phyloP scores from a whole-genome alignment of 2,888 invertebrate genomes.

The Lepidocyrtinus sp. region DNA sequence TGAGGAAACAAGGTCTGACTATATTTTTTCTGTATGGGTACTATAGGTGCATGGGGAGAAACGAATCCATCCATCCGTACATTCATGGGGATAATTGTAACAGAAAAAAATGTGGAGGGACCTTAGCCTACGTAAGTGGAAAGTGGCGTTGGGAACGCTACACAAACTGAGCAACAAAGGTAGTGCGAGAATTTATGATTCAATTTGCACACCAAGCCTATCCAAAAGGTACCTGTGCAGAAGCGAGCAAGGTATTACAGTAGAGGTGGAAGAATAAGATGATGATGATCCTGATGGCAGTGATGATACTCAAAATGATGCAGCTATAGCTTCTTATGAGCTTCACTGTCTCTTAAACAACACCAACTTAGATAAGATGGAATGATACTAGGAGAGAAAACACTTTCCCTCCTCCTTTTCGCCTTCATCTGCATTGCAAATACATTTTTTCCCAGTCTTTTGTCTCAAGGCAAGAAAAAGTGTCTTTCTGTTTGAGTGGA shows the following conservation, averaged over 20 bases:
- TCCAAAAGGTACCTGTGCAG: background rate
- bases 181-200: conserved; percentile 70
- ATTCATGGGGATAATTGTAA: too few species aligned
- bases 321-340: background rate
- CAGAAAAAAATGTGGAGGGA: too few species aligned
- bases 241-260: background rate
- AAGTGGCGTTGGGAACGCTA: conserved; percentile 8
- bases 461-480: conserved; percentile 69
- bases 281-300: conserved; percentile 33
- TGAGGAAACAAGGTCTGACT: background rate
- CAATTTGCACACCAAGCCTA: conserved; percentile 69
- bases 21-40: too few species aligned
- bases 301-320: conserved; percentile 6
- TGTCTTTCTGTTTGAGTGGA: conserved; percentile 48
- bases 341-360: conserved; percentile 6
- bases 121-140: background rate
- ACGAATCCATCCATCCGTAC: too few species aligned
- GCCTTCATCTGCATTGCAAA: conserved; percentile 70
- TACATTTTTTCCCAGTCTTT: conserved; percentile 59
- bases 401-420: conserved; percentile 41
- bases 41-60: background rate
- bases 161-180: conserved; percentile 49
- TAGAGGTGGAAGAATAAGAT: background rate
- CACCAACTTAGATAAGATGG: background rate
- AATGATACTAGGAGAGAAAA: background rate